Evolutionary conservation across 2,113 vertebrate species (phyloP).

Genomic region (Saguinus imperator): DNA sequence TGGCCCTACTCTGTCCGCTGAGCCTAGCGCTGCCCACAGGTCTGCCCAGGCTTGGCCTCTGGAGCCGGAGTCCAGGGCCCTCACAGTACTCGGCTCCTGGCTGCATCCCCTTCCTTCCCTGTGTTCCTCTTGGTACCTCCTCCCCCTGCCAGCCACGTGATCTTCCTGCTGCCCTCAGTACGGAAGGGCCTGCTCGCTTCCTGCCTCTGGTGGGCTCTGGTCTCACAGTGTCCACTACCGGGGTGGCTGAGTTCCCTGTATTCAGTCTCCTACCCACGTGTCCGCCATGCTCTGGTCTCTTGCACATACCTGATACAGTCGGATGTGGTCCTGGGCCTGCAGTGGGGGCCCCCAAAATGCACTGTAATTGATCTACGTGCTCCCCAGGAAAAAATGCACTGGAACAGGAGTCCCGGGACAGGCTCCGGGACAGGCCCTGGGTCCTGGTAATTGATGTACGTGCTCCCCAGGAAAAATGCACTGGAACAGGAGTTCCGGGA

Average conservation of each 20-base stretch:
- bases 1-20: background rate
- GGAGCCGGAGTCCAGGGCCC: background rate
- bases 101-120: background rate
- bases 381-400: background rate
- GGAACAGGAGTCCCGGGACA: background rate
- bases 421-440: background rate
- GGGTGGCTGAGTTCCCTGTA: background rate
- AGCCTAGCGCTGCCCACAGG: background rate
- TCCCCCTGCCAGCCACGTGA: background rate
- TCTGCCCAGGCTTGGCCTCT: background rate
- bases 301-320: background rate
- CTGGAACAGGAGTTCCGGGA: background rate
- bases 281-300: too few relatives aligned
- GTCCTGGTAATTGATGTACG: background rate
- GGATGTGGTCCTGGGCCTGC: background rate
- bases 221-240: background rate
- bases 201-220: background rate
- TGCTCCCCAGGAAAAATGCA: too few relatives aligned
- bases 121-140: background rate
- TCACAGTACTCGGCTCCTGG: background rate
- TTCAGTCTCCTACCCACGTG: too few relatives aligned
- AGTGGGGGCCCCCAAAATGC: background rate
- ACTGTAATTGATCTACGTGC: background rate
- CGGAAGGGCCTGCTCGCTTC: background rate
- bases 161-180: background rate